Conservation (phyloP, 2,113 vertebrate species). For the Takifugu bimaculatus region DNA sequence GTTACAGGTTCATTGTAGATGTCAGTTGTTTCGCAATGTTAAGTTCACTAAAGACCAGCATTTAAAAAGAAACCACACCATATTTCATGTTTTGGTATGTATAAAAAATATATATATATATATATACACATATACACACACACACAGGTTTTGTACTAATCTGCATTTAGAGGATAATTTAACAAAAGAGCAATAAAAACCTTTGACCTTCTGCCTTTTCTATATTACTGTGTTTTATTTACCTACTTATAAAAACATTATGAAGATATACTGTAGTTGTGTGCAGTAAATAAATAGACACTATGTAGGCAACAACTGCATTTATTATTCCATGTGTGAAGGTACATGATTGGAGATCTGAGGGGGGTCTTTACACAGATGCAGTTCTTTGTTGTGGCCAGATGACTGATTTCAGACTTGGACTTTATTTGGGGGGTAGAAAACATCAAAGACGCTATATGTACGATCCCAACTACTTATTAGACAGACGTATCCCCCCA, state of each 20-base stretch:
- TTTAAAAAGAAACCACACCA: conserved; percentile 20
- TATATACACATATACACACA: conserved; percentile 55
- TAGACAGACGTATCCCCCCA: background rate
- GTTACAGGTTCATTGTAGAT: background rate
- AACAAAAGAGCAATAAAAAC: conserved; percentile 67
- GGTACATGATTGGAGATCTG: conserved; percentile 67
- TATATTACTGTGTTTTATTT: too few relatives aligned
- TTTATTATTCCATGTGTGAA: conserved; percentile 70
- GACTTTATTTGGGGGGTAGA: conserved; percentile 10
- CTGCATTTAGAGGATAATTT: conserved; percentile 52
- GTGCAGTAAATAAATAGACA: background rate
- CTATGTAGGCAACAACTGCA: conserved; percentile 50
- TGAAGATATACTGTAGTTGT: background rate
- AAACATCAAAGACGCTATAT: conserved; percentile 21
- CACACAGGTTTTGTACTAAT: conserved; percentile 63
- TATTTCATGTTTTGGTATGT: conserved; percentile 26
- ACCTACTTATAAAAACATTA: too few relatives aligned
- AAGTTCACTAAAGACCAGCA: conserved; percentile 29
- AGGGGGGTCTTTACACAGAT: conserved; percentile 48
- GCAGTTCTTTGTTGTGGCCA: conserved; percentile 17
- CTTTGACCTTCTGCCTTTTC: conserved; percentile 8
- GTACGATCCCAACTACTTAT: conserved; percentile 12
- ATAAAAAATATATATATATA: conserved; percentile 29
- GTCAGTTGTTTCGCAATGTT: conserved; percentile 4
- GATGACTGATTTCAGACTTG: conserved; percentile 15